phyloP scores from a whole-genome alignment of 1,140 invertebrate species.

The Coptotermes formosanus region DNA sequence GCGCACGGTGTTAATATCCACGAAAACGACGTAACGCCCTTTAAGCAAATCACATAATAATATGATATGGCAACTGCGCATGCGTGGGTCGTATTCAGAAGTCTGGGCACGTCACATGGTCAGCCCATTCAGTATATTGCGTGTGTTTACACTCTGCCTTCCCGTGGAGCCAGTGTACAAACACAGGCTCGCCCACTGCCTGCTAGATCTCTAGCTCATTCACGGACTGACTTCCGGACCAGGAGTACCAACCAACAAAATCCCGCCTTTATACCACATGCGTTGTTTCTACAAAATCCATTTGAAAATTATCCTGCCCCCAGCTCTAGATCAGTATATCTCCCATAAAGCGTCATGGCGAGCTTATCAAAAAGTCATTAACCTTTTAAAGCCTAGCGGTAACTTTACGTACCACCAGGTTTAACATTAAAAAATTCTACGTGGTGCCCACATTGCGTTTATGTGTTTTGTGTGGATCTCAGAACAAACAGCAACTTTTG shows the following conservation, averaged over 20 bases:
- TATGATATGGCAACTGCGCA: not conserved
- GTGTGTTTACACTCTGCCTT: not conserved
- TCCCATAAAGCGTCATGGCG: too few relatives aligned
- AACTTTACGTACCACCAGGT: too few relatives aligned
- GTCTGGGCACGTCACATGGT: slow-evolving; percentile 1
- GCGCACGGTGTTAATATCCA: not conserved
- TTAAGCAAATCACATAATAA: not conserved
- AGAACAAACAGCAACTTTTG: too few relatives aligned
- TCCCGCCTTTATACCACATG: too few relatives aligned
- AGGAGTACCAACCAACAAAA: not conserved
- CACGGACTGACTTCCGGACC: not conserved
- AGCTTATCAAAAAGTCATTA: too few relatives aligned
- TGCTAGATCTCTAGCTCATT: not conserved
- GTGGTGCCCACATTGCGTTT: too few relatives aligned
- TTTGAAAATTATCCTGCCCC: too few relatives aligned
- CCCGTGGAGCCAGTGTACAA: slow-evolving; percentile 4
- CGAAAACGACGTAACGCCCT: not conserved
- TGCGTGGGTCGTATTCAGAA: slow-evolving; percentile 9
- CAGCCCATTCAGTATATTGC: not conserved
- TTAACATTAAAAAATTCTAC: too few relatives aligned
- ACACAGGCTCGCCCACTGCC: not conserved
- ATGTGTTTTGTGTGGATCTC: too few relatives aligned
- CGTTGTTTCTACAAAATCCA: too few relatives aligned
- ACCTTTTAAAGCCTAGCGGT: too few relatives aligned
- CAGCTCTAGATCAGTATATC: too few relatives aligned